Evolutionary conservation across 2,888 invertebrate species (phyloP).

Genomic region (Pseudolycoriella hygida): DNA sequence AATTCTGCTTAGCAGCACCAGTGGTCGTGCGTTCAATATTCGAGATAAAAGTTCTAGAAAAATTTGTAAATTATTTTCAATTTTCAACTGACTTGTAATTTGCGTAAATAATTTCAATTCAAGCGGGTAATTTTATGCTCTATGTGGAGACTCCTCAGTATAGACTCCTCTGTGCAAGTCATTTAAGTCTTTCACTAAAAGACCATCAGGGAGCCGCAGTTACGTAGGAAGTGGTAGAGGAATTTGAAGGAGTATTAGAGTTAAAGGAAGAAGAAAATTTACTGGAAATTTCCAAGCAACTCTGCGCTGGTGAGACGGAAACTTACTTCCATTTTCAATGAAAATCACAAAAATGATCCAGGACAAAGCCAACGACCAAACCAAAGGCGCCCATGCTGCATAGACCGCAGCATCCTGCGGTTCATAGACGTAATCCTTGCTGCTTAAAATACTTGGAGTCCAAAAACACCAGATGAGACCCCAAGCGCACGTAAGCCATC

Average conservation of each 20-base stretch:
- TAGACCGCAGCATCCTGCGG: constrained; percentile 42
- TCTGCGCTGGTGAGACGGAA: constrained; percentile 13
- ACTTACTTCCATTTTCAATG: constrained; percentile 33
- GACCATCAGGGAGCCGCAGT: too few relatives aligned
- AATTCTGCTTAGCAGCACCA: constrained; percentile 43
- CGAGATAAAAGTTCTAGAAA: constrained; percentile 23
- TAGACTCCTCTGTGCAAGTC: too few relatives aligned
- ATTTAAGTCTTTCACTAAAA: too few relatives aligned
- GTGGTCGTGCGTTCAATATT: constrained; percentile 23
- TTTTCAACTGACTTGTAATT: too few relatives aligned
- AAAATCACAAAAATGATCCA: constrained; percentile 48
- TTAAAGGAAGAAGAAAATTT: constrained; percentile 14
- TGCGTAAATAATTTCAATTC: too few relatives aligned
- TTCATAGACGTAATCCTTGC: constrained; percentile 39
- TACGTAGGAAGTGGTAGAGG: too few relatives aligned
- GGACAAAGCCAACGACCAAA: constrained; percentile 38
- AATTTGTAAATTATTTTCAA: too few relatives aligned
- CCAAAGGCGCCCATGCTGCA: constrained; percentile 44
- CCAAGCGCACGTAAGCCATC: constrained; percentile 19
- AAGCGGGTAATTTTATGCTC: too few relatives aligned
- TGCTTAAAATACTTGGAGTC: constrained; percentile 39
- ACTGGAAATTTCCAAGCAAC: constrained; percentile 1
- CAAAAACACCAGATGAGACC: constrained; percentile 34
- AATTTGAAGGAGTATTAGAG: too few relatives aligned
- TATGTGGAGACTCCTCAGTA: too few relatives aligned